Conservation (phyloP, 2,113 vertebrate genomes). For the Phalacrocorax pelagicus region DNA sequence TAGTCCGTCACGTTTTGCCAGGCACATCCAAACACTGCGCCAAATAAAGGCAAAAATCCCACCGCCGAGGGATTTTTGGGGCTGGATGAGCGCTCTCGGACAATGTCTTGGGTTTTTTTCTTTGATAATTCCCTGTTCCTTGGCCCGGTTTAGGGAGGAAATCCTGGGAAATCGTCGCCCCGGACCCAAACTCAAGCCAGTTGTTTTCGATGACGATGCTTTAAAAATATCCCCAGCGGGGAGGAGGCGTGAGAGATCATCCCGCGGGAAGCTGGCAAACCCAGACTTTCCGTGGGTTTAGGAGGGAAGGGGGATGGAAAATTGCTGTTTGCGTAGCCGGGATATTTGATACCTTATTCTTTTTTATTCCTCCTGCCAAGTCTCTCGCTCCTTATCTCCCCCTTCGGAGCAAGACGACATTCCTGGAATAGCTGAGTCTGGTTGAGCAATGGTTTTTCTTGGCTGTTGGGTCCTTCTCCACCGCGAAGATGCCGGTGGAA, state of each 20-base stretch:
- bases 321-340: too few species aligned
- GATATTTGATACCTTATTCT: neutral
- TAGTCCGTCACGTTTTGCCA: rapidly evolving
- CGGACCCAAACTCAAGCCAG: too few species aligned
- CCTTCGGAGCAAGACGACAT: neutral
- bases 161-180: neutral
- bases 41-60: neutral
- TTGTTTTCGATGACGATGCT: neutral
- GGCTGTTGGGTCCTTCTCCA: neutral
- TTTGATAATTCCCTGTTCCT: neutral
- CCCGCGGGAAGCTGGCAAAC: neutral
- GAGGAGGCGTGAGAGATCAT: neutral
- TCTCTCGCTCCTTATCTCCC: neutral
- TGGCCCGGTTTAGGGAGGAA: neutral
- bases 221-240: neutral
- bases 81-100: neutral
- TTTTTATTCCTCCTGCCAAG: neutral
- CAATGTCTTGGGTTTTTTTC: too few species aligned
- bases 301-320: neutral
- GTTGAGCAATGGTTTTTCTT: too few species aligned
- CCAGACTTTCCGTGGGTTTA: rapidly evolving
- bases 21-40: rapidly evolving
- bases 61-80: neutral
- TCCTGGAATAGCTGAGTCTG: neutral
- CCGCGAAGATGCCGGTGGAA: rapidly evolving